Percentiles rank a stretch among this genome's conserved stretches.
Conservation (phyloP, 2,797 vertebrate species). For the Cynopterus sphinx region DNA sequence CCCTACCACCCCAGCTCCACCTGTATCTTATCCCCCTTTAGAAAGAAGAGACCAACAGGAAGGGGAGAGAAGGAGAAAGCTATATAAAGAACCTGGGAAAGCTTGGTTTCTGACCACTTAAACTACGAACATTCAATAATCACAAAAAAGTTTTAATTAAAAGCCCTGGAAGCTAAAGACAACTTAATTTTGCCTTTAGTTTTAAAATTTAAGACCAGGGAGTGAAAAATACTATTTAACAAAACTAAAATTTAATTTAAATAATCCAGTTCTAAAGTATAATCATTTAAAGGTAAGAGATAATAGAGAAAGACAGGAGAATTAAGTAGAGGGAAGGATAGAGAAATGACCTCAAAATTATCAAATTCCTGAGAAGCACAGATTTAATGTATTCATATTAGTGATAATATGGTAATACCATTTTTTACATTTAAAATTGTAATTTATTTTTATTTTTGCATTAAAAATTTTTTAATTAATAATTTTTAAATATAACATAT, state of each 20-base stretch:
- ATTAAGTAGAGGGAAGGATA: not conserved
- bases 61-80: not conserved
- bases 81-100: not conserved
- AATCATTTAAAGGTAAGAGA: not conserved
- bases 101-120: not conserved
- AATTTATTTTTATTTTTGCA: not conserved
- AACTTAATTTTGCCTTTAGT: not conserved
- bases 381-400: not conserved
- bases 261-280: not conserved
- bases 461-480: not conserved
- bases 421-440: not conserved
- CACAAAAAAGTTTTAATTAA: not conserved
- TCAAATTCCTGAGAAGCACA: slow-evolving; percentile 21
- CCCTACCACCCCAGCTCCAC: not conserved
- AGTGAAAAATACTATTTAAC: not conserved
- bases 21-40: not conserved
- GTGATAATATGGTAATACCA: not conserved
- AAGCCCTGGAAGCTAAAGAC: not conserved
- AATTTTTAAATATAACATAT: not conserved
- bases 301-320: not conserved
- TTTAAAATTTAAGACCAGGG: slow-evolving; percentile 21
- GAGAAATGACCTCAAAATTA: not conserved
- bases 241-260: not conserved
- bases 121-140: not conserved
- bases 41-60: not conserved